Conservation (phyloP, 2,797 vertebrate genomes). For the Poeciliopsis gracilis region DNA sequence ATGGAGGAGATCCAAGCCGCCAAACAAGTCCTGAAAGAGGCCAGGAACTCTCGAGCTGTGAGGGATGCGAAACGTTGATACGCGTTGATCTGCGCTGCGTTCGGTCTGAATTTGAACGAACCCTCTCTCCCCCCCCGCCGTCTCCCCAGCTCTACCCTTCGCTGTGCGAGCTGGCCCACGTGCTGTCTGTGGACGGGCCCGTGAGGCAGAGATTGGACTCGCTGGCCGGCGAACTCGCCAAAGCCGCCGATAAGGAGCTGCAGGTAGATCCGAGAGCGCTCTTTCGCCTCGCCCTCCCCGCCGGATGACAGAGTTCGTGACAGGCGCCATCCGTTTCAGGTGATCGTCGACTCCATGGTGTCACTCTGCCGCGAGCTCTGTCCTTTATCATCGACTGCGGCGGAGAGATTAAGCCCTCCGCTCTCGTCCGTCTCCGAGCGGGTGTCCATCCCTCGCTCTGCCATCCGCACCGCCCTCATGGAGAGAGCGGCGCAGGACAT, state of each 20-base stretch:
- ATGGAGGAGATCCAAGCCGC: conserved; percentile 88
- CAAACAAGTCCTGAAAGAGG: conserved; percentile 90
- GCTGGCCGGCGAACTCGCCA: conserved; percentile 88
- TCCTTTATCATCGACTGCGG: conserved; percentile 84
- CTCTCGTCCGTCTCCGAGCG: conserved; percentile 86
- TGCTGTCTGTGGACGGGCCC: conserved; percentile 88
- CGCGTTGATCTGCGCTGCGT: not conserved
- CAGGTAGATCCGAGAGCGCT: conserved; percentile 76
- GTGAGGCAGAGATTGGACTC: conserved; percentile 88
- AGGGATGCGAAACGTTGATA: conserved; percentile 55
- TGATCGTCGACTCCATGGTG: conserved; percentile 91
- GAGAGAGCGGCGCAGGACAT: conserved; percentile 91
- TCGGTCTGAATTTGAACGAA: conserved; percentile 6
- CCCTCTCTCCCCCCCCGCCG: not conserved
- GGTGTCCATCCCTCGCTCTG: conserved; percentile 87
- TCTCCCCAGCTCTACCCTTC: conserved; percentile 87
- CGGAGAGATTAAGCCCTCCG: conserved; percentile 84
- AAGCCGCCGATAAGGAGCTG: conserved; percentile 92
- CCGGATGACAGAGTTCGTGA: conserved; percentile 16
- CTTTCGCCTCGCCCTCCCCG: not conserved
- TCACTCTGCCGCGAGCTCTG: conserved; percentile 89
- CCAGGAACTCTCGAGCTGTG: conserved; percentile 91
- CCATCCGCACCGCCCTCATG: conserved; percentile 88
- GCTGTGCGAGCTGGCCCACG: conserved; percentile 89
- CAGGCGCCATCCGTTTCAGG: conserved; percentile 67